Base-by-base conservation (phyloP, 2,888 invertebrate genomes). In the Lottia scabra region DNA sequence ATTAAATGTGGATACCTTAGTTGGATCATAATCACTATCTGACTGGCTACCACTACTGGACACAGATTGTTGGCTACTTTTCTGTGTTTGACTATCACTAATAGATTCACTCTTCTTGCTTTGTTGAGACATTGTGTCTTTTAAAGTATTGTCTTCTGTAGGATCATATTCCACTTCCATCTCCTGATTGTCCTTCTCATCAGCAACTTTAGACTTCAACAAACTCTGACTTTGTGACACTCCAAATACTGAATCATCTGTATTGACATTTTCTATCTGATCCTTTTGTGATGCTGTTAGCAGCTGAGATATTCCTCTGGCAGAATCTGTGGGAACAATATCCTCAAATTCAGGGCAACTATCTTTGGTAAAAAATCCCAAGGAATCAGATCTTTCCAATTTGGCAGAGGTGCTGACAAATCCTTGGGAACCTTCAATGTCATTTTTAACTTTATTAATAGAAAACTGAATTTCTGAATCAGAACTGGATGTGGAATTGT, bases 1-100 rank as follows among this genome's bases (percentile, higher is more conserved):
- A 15, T 26, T 23, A 3, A 72, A 43, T 19, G 68, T 72, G 26
- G 72, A 68, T 10, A 63, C 67, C 13, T 63, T 67, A 12, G 67
- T 43, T 15, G 71, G 71, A 30, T 71, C 71, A 71, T 67, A 71
- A 6, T 23, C 43, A 15, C n/a, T 16, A 19, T 63, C 63, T 10
- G 43, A 65, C 2, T 66, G 56, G 23, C 56, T 56, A 23, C 10
- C 23, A 23, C 23, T n/a, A n/a, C n/a, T 23, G 10, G 19, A 23
- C 8, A 10, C 3, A 23, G 56, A n/a, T 2, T 23, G 10, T 56
- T n/a, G 56, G 62, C 16, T 43, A 68, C 6, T 6, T 19, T 15
- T 5, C 23, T 19, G 70, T 26, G 43, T 38, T 48, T 44, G 44
- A 23, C 46, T 23, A 48, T 45, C 48, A 26, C 23, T 8, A 6